Evolutionary conservation across 2,797 vertebrate species (phyloP), one percentile per base, ranked within the genome.

Genomic region (Ptychadena robeensis): DNA sequence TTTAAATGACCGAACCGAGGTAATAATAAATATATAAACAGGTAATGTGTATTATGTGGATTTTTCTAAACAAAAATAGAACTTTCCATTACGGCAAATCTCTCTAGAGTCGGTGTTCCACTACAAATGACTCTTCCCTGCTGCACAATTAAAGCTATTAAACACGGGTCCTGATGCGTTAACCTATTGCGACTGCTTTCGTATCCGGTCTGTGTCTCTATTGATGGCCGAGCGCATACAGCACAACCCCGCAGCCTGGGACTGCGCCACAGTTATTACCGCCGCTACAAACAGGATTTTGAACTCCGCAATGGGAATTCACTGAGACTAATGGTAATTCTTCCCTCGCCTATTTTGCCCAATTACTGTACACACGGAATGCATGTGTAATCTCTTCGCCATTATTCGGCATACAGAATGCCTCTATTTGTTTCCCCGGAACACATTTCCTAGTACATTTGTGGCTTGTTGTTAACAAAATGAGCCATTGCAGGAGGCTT

Each of bases 351-450:
- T 9, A 30, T 82, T 73, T 79, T 73, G 27, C 63, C 27, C 75
- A 73, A 79, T 79, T 76, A 70, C 66, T 10, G 59, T 8, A 59
- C 75, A 53, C 25, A 0, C 32, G 25, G 57, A 83, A 61, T 71
- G 73, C 48, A 27, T 25, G 9, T 9, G 25, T 74, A 81, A 65
- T 78, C 31, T 76, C 32, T 11, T 30, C 34, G 14, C 38, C 15
- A 38, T 72, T 72, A 38, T 83, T 53, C 69, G 22, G 22, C 59
- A 35, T 44, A 48, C 72, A 75, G 44, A 82, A n/a, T 64, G 25
- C 66, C 18, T 70, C 69, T 63, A 44, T 68, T 82, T 82, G 48
- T 64, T 65, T 71, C 81, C 75, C 65, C 22, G n/a, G 15, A 67
- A 65, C 79, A 30, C 22, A 64, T 64, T 72, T 73, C 25, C 65